Evolutionary conservation across 2,113 vertebrate species (phyloP), one percentile per base, ranked within the genome.

Genomic region (Tinamus guttatus): DNA sequence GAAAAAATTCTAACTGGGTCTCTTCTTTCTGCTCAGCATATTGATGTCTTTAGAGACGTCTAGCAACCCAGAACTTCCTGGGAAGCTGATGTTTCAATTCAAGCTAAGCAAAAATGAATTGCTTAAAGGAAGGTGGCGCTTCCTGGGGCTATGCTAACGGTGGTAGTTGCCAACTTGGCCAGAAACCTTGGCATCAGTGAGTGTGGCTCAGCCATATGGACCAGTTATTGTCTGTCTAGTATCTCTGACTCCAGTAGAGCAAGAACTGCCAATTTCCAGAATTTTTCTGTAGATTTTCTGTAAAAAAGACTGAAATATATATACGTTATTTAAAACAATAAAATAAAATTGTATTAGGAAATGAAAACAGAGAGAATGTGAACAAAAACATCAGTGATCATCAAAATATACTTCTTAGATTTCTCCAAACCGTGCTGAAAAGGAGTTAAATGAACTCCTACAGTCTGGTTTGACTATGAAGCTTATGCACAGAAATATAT

Each of bases 31-130:
- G 15, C 25, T 34, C 58, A n/a, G 49, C 78, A 80, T 87, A 95
- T 87, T 81, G 43, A 75, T 90, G 73, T 67, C 62, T 91, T 91
- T 88, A 1, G 11, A 45, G 56, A 52, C n/a, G 21, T 78, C 68
- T 70, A 89, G 83, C 19, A 85, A 89, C n/a, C 30, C 70, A 81
- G 54, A 95, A 70, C 43, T 75, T 91, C 75, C 59, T 91, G 83
- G 40, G 85, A 92, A 84, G 59, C 28, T 73, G 78, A 94, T 65
- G 52, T 89, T 93, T 91, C 41, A 76, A n/a, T 85, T 94, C 43
- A 79, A 63, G 15, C 14, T 67, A 56, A 84, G 58, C 81, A 60
- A 70, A 64, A 96, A 69, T 64, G 3, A 90, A 51, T 80, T 87
- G 7, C 64, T 86, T 83, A 65, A 75, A n/a, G 65, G 58, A 47